A percentile compares a stretch with the other conserved stretches of the same genome.
These are phyloP conservation scores for Pseudomyrmex cubaensis DNA, from an alignment of 1,140 invertebrate genomes.

Conservation along the genomic window DNA sequence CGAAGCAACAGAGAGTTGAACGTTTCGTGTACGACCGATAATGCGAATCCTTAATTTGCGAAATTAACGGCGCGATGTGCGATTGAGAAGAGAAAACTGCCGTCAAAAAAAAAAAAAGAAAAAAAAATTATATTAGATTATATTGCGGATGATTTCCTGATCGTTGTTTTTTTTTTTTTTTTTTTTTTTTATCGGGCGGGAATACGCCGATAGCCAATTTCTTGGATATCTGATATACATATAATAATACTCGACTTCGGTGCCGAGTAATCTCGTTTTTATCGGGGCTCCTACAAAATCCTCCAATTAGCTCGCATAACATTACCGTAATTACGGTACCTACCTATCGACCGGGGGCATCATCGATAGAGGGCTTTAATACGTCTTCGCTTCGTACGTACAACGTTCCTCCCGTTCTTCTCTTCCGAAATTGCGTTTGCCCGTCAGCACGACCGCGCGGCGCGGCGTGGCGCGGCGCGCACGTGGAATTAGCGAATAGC, in stretches of 20 bases:
- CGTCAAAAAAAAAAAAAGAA: not conserved
- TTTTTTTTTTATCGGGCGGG: constrained; percentile 11
- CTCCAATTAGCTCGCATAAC: constrained; percentile 81
- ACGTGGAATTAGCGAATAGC: constrained; percentile 48
- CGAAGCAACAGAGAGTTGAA: no score
- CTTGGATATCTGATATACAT: constrained; percentile 65
- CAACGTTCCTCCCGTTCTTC: constrained; percentile 44
- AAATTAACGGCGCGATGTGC: constrained; percentile 26
- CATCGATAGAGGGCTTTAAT: constrained; percentile 67
- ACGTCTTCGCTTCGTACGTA: constrained; percentile 50
- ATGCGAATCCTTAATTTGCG: constrained; percentile 53
- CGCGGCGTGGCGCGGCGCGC: no score
- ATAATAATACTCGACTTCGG: constrained; percentile 48
- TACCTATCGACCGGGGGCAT: constrained; percentile 64
- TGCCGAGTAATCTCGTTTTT: constrained; percentile 77
- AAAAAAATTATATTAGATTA: constrained; percentile 63
- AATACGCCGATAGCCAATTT: constrained; percentile 76
- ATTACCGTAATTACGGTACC: constrained; percentile 80
- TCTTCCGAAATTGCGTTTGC: constrained; percentile 57
- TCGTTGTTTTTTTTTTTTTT: not conserved
- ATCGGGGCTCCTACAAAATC: constrained; percentile 76
- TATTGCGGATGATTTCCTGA: constrained; percentile 68
- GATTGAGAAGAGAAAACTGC: constrained; percentile 12
- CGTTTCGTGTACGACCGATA: constrained; percentile 41
- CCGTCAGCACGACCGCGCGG: not conserved